Evolutionary conservation across 2,113 vertebrate species (phyloP).

Genomic region (Microcebus ravelobensis): DNA sequence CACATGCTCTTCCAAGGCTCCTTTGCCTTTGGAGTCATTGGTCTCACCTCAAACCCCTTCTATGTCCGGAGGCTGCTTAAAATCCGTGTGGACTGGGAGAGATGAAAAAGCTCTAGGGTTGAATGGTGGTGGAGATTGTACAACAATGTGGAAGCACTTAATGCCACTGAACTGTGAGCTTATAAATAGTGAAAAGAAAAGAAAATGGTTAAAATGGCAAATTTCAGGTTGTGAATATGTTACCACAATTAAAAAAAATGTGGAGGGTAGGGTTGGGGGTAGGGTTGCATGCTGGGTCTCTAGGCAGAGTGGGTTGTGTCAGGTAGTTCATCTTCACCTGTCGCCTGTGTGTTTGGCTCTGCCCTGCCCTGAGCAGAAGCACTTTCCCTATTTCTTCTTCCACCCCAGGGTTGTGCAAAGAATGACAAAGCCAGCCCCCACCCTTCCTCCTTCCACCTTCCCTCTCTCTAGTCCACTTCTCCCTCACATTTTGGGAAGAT

Average conservation of each 20-base stretch:
- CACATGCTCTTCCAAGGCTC: not conserved
- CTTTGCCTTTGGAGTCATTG: not conserved
- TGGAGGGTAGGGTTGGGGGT: not conserved
- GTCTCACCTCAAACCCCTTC: not conserved
- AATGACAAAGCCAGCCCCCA: too few relatives aligned
- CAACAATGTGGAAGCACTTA: not conserved
- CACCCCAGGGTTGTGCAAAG: not conserved
- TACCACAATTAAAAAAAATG: not conserved
- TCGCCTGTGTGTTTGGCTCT: not conserved
- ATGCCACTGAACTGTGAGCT: not conserved
- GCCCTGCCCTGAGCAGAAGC: not conserved
- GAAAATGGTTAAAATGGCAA: not conserved
- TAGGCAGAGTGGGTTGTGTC: not conserved
- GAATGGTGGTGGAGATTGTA: rapidly evolving
- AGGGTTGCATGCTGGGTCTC: not conserved
- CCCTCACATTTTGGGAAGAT: not conserved
- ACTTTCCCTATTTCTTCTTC: not conserved
- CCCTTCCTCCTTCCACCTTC: not conserved
- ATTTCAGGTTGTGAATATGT: not conserved
- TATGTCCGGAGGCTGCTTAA: not conserved
- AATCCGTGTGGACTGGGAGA: not conserved
- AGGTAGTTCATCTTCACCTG: rapidly evolving
- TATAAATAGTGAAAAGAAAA: not conserved
- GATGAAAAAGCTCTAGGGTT: not conserved
- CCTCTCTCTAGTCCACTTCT: not conserved